phyloP scores from a whole-genome alignment of 2,113 vertebrate species.

The Menura novaehollandiae region DNA sequence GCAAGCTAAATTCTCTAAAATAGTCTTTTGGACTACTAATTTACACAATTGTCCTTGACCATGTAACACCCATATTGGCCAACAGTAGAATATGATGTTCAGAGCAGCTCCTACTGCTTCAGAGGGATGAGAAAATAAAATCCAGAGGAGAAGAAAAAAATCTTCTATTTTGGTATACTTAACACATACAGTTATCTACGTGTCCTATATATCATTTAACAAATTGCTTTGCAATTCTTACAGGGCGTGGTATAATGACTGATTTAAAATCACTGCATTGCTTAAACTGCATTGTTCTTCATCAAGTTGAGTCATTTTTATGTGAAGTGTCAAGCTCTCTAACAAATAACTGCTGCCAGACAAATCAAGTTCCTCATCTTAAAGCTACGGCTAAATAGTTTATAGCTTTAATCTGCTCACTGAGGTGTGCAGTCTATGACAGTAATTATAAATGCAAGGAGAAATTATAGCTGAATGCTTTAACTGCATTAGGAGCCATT shows the following conservation, averaged over 20 bases:
- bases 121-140: neutral
- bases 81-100: neutral
- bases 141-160: neutral
- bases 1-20: neutral
- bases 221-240: constrained; percentile 73
- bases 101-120: neutral
- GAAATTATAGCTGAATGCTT: constrained; percentile 99
- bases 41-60: neutral
- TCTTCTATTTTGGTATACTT: constrained; percentile 65
- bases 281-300: constrained; percentile 83
- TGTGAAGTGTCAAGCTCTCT: constrained; percentile 90
- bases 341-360: constrained; percentile 94
- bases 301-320: constrained; percentile 87
- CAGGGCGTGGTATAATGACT: constrained; percentile 76
- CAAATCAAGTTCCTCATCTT: constrained; percentile 92
- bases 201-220: constrained; percentile 74
- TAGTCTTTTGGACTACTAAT: neutral
- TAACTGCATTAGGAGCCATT: constrained; percentile 99
- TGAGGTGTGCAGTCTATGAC: constrained; percentile 99
- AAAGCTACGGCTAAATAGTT: constrained; percentile 99
- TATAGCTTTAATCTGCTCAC: constrained; percentile 99
- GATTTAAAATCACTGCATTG: constrained; percentile 84
- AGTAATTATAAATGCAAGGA: constrained; percentile 99
- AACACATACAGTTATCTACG: constrained; percentile 54
- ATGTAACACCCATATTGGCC: neutral